These are phyloP conservation scores for Apoderus coryli DNA, from an alignment of 2,888 invertebrate genomes.

Conservation along the genomic window DNA sequence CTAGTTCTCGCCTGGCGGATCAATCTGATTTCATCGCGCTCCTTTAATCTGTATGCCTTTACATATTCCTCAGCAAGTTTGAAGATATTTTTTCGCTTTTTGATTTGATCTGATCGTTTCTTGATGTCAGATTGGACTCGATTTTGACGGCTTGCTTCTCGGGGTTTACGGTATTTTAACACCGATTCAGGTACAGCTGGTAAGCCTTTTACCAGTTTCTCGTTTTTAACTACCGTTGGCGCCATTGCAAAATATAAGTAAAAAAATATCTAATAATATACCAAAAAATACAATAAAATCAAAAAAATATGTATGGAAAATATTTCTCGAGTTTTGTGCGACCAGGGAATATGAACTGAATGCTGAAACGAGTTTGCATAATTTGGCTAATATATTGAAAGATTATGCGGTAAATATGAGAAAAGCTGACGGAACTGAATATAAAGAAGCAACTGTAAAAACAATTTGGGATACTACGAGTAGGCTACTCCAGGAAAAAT, in stretches of 20 bases:
- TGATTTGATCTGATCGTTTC: conserved; percentile 54
- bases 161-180: conserved; percentile 82
- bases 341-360: no score
- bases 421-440: no score
- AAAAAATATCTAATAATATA: no score
- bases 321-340: no score
- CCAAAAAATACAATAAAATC: no score
- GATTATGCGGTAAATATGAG: no score
- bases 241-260: conserved; percentile 24
- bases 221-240: conserved; percentile 28
- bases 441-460: no score
- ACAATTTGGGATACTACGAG: no score
- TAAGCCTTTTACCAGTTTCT: conserved; percentile 52
- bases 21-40: conserved; percentile 80
- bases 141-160: conserved; percentile 56
- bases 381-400: no score
- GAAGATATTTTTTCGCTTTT: conserved; percentile 82
- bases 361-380: no score
- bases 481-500: no score
- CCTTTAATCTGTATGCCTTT: conserved; percentile 84
- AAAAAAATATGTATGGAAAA: no score
- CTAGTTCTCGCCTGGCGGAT: conserved; percentile 75
- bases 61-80: conserved; percentile 93
- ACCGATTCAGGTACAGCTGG: conserved; percentile 97
- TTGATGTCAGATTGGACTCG: conserved; percentile 50